Base-by-base conservation (phyloP, 1,140 invertebrate species). In the Drosophila varians region DNA sequence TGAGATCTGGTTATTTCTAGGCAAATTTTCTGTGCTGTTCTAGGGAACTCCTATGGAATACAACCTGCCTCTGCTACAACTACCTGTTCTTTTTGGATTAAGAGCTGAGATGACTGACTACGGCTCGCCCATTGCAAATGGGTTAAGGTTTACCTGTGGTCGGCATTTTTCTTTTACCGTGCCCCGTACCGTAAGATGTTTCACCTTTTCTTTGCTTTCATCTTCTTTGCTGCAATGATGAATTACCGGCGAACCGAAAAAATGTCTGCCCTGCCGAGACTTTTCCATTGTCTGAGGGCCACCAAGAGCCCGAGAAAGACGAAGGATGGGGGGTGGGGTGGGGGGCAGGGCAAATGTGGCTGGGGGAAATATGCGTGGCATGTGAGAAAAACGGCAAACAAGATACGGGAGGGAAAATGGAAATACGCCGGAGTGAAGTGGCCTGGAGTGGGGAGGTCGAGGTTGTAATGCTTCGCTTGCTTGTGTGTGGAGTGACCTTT, bases 331-430 rank as follows among this genome's bases (percentile, higher is more conserved):
- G 26, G 16, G 7, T 23, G 46, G 16, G 12, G 16, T 21, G 21
- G 2, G 21, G 2, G 21, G 21, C 21, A 21, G 4, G 21, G 21
- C 21, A 2, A n/a, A 4, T 21, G 21, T 21, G 25, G 47, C 23
- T 54, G 54, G 14, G 49, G 65, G 58, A 83, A 75, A 75, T 73
- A 79, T 83, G 79, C 75, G 79, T 79, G 71, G 75, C 79, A 83
- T 83, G 79, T 84, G 80, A 75, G 79, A 86, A 79, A 84, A 84
- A 72, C 71, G 28, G 69, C 77, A 79, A 72, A 69, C 61, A 53
- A 60, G 46, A 77, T 57, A 75, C 55, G 72, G 76, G 46, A 49
- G 40, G 52, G 38, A 57, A 52, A 57, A 25, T 42, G 34, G 28
- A 60, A 26, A 51, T 23, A 47, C 7, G 31, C 9, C 31, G 28